Evolutionary conservation across 2,113 vertebrate genomes (phyloP).

Genomic region (Phalacrocorax brasilianus): DNA sequence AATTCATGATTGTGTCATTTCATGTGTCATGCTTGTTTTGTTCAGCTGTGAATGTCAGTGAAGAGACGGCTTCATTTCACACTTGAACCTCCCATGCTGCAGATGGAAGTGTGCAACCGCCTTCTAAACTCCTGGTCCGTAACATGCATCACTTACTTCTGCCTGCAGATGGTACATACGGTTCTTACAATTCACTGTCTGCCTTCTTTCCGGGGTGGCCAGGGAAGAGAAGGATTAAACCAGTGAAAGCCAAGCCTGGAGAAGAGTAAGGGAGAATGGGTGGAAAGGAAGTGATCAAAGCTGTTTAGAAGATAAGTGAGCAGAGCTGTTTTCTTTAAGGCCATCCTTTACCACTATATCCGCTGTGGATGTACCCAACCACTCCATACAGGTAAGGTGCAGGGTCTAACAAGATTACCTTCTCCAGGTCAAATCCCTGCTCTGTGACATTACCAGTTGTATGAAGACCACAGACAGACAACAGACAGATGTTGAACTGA

Average conservation of each 20-base stretch:
- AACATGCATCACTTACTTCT: not conserved
- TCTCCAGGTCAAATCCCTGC: not conserved
- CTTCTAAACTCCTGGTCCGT: not conserved
- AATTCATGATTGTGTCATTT: not conserved
- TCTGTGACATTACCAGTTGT: not conserved
- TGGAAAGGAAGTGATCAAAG: not conserved
- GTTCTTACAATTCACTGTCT: not conserved
- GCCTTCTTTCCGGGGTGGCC: not conserved
- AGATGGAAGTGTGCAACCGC: not conserved
- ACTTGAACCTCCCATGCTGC: not conserved
- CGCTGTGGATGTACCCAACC: not conserved
- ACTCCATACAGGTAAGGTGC: not conserved
- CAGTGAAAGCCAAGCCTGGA: not conserved
- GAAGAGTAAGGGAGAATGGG: not conserved
- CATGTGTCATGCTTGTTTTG: not conserved
- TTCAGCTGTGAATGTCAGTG: not conserved
- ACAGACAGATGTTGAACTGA: not conserved
- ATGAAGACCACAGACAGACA: not conserved
- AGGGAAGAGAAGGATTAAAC: not conserved
- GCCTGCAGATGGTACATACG: not conserved
- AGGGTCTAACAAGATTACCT: not conserved
- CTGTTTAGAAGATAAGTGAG: not conserved
- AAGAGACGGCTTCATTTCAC: not conserved
- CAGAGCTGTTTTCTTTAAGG: not conserved
- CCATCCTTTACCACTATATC: not conserved